Percentiles rank a stretch among this genome's conserved stretches.
These are phyloP conservation scores for Paramormyrops kingsleyae DNA, from an alignment of 2,113 vertebrate genomes.

Conservation along the genomic window DNA sequence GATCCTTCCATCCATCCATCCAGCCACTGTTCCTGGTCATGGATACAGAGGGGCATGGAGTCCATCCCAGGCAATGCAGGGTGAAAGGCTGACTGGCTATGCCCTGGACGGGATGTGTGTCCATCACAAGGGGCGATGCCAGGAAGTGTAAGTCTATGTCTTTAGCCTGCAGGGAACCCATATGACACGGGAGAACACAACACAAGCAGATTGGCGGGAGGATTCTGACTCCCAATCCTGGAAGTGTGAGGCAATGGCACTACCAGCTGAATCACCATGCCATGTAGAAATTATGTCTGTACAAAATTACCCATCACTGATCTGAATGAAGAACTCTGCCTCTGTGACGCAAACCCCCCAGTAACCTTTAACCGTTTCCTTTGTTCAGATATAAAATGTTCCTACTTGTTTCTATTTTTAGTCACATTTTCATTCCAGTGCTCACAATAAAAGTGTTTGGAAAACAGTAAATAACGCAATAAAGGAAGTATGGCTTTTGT, in stretches of 20 bases:
- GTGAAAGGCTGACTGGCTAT: neutral
- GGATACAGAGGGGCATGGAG: neutral
- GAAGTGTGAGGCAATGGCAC: neutral
- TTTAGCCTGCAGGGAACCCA: neutral
- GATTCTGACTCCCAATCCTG: neutral
- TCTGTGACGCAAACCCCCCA: neutral
- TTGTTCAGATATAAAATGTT: neutral
- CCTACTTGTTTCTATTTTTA: neutral
- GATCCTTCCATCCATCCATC: neutral
- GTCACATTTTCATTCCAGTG: neutral
- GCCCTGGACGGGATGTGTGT: neutral
- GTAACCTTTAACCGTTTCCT: neutral
- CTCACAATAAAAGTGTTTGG: neutral
- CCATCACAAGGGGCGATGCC: neutral
- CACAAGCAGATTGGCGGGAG: neutral
- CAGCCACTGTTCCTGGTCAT: neutral
- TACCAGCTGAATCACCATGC: neutral
- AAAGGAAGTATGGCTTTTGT: neutral
- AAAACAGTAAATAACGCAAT: neutral
- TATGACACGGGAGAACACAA: neutral
- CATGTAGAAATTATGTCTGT: neutral
- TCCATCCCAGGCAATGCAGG: neutral
- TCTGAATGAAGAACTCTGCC: neutral
- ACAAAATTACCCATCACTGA: neutral
- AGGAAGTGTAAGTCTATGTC: neutral